Evolutionary conservation across 2,888 invertebrate genomes (phyloP).

Genomic region (Ramazzottius varieornatus): DNA sequence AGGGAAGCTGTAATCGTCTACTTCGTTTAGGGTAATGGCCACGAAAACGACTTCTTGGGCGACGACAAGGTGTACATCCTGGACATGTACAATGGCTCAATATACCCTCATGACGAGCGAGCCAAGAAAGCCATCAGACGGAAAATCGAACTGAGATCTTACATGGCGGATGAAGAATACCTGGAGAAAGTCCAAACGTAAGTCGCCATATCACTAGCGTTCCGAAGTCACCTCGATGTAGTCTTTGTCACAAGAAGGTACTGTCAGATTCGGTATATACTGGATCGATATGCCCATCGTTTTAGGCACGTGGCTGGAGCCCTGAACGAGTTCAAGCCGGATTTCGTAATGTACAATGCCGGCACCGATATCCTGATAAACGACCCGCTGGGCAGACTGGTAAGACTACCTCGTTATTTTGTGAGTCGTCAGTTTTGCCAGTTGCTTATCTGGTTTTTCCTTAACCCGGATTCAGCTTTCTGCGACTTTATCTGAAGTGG

Average conservation of each 20-base stretch:
- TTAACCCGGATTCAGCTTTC: too few species aligned
- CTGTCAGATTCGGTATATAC: too few species aligned
- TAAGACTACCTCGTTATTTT: too few species aligned
- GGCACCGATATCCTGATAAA: conserved; percentile 56
- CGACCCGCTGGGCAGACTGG: conserved; percentile 47
- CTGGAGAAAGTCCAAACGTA: conserved; percentile 37
- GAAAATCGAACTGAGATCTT: conserved; percentile 36
- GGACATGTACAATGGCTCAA: conserved; percentile 54
- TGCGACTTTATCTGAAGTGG: too few species aligned
- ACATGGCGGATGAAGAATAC: conserved; percentile 41
- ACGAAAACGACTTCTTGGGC: conserved; percentile 48
- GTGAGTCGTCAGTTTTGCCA: too few species aligned
- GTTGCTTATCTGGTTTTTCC: too few species aligned
- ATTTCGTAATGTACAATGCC: conserved; percentile 69
- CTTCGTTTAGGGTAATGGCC: conserved; percentile 47
- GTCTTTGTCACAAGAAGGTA: too few species aligned
- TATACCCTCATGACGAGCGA: conserved; percentile 47
- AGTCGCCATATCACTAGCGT: too few species aligned
- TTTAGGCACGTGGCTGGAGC: conserved; percentile 40
- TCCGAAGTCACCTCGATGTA: too few species aligned
- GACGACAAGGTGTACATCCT: conserved; percentile 49
- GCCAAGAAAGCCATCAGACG: conserved; percentile 45
- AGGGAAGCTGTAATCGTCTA: too few species aligned
- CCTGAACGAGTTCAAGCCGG: conserved; percentile 41
- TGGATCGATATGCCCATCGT: background rate